Evolutionary conservation across 92 coral and sea anemone species (phyloP), one percentile per base, ranked within the genome.

Genomic region (Pocillopora meandrina): DNA sequence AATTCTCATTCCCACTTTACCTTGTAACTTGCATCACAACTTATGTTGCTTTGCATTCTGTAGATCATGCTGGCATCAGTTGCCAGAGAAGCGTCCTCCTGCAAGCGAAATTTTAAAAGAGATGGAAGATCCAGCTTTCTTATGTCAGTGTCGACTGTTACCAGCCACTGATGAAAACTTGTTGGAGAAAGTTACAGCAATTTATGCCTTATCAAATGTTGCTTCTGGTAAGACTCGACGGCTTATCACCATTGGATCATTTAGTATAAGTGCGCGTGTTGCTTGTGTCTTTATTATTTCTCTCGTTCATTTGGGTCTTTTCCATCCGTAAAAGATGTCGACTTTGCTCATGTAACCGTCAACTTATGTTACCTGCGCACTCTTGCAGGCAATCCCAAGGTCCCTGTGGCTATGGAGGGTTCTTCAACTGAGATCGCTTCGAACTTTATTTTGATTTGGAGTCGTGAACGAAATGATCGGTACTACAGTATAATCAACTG

Each of bases 101-200:
- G 93, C 99, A 10, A 92, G 87, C 21, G 82, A 88, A 59, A 90
- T 95, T 13, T 89, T 97, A 60, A 89, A 82, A 13, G 85, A 87
- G 72, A 91, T 97, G 98, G 93, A 94, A 82, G 97, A 97, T 49
- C 97, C 99, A 14, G 91, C 94, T 8, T 94, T 97, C 81, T 83
- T 94, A 35, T 97, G 99, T 83, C 98, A 95, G 61, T 86, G 90
- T 83, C 98, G 99, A 58, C 88, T 92, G 47, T 85, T 95, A 88
- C 99, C 99, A 12, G 77, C 86, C 17, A 89, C 89, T 15, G 90
- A 86, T 71, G 87, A 88, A 58, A 90, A 78, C 36, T 88, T 92
- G 59, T 80, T 94, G 84, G 98, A 94, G 84, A 94, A 94, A 73
- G 86, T 97, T 16, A 97, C 99, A 18, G 88, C 98, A 42, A 89